Evolutionary conservation across 2,797 vertebrate species (phyloP).

Genomic region (Pogoniulus pusillus): DNA sequence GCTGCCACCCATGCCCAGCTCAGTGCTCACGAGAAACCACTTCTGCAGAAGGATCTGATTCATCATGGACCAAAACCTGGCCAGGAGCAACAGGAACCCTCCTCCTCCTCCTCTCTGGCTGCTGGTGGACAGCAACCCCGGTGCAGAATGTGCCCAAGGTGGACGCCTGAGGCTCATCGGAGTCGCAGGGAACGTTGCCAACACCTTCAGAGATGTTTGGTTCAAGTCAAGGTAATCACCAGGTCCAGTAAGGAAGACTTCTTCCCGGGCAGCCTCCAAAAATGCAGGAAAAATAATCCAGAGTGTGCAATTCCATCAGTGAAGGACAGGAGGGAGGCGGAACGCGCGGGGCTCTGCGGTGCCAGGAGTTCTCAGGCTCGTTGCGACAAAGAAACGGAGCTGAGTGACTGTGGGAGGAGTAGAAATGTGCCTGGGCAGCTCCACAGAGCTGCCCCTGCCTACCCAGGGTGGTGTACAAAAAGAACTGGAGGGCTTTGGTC

Average conservation of each 20-base stretch:
- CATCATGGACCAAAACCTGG: background rate
- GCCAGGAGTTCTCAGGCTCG: background rate
- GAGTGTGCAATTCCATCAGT: background rate
- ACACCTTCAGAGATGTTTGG: background rate
- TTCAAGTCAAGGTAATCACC: background rate
- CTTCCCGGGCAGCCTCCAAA: background rate
- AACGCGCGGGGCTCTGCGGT: background rate
- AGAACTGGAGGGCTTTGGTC: conserved; percentile 60
- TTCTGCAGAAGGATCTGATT: accelerated
- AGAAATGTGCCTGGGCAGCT: background rate
- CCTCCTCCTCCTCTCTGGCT: background rate
- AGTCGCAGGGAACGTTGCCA: background rate
- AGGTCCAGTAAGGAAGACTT: conserved; percentile 42
- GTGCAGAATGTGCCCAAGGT: accelerated
- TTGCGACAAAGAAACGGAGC: conserved; percentile 21
- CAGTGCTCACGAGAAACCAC: accelerated
- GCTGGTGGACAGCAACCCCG: accelerated
- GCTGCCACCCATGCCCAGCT: background rate
- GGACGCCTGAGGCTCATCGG: background rate
- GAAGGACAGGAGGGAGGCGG: conserved; percentile 11
- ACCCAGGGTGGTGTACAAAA: conserved; percentile 52
- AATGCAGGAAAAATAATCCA: background rate
- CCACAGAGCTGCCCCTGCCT: conserved; percentile 4
- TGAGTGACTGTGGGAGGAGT: background rate
- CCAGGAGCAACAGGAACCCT: background rate